These are phyloP conservation scores for Lineus longissimus DNA, from an alignment of 1,140 invertebrate genomes.

Conservation along the genomic window DNA sequence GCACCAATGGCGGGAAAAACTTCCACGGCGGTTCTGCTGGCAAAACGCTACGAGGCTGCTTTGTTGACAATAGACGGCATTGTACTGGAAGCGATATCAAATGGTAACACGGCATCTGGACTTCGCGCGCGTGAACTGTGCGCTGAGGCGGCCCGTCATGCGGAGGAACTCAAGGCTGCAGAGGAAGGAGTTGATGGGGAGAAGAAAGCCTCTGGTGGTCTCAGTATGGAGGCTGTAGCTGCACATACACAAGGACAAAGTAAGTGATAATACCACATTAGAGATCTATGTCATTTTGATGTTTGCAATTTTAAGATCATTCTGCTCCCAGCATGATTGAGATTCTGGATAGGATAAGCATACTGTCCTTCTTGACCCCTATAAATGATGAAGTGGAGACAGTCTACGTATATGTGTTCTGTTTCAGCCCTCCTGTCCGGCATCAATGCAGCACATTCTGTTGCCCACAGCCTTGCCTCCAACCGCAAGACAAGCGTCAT, in stretches of 20 bases:
- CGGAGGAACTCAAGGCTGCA: constrained; percentile 38
- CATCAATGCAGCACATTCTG: constrained; percentile 22
- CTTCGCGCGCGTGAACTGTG: constrained; percentile 46
- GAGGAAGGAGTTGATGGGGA: constrained; percentile 41
- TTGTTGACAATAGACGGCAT: constrained; percentile 49
- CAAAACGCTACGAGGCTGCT: constrained; percentile 51
- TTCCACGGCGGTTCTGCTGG: constrained; percentile 39
- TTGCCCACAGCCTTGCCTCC: constrained; percentile 38
- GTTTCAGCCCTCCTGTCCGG: not conserved
- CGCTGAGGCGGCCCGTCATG: constrained; percentile 43
- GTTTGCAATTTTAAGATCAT: not conserved
- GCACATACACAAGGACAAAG: constrained; percentile 46
- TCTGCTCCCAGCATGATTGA: too few species aligned
- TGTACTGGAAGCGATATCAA: constrained; percentile 50
- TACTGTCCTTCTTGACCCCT: too few species aligned
- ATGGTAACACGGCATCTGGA: constrained; percentile 45
- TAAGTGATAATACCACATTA: constrained; percentile 5
- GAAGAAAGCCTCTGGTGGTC: constrained; percentile 37
- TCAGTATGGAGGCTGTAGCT: constrained; percentile 50
- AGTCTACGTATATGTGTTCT: not conserved
- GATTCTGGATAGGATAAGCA: too few species aligned
- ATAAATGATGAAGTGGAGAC: too few species aligned
- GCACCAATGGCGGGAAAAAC: constrained; percentile 52
- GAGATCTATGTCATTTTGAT: not conserved
- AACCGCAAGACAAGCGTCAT: constrained; percentile 46